phyloP scores from a whole-genome alignment of 1,140 invertebrate species.

The Micrasema longulum region DNA sequence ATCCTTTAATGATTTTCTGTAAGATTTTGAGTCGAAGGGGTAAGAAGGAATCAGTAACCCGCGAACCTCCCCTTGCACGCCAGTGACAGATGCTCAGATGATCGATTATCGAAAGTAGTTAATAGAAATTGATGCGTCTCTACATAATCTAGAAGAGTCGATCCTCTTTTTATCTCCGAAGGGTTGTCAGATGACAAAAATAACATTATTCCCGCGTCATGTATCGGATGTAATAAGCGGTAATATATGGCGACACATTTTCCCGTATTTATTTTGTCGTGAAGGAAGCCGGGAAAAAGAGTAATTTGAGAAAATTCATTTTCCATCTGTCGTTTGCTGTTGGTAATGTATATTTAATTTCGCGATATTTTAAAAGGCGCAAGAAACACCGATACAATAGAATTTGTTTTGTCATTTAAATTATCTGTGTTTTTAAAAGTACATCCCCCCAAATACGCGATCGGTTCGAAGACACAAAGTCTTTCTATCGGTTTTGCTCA shows the following conservation, averaged over 20 bases:
- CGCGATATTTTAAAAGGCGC: too few species aligned
- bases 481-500: too few species aligned
- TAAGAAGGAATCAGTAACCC: too few species aligned
- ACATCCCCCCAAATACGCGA: too few species aligned
- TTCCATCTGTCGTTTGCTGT: conserved; percentile 21
- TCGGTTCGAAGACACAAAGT: too few species aligned
- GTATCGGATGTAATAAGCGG: conserved; percentile 33
- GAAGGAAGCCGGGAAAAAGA: conserved; percentile 1
- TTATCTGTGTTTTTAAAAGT: too few species aligned
- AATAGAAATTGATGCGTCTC: conserved; percentile 41
- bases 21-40: too few species aligned
- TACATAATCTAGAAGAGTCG: conserved; percentile 24
- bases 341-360: conserved; percentile 9
- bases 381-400: too few species aligned
- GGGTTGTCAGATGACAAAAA: conserved; percentile 27
- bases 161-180: conserved; percentile 22
- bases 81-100: conserved; percentile 31
- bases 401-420: too few species aligned
- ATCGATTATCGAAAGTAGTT: conserved; percentile 40
- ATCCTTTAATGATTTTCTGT: too few species aligned
- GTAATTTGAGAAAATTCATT: conserved; percentile 19
- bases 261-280: conserved; percentile 26
- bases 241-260: conserved; percentile 19
- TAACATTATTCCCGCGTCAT: conserved; percentile 29
- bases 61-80: background rate